phyloP scores from a whole-genome alignment of 30 jellyfish, hydroid and myxozoan species.

The Aurelia coerulea region DNA sequence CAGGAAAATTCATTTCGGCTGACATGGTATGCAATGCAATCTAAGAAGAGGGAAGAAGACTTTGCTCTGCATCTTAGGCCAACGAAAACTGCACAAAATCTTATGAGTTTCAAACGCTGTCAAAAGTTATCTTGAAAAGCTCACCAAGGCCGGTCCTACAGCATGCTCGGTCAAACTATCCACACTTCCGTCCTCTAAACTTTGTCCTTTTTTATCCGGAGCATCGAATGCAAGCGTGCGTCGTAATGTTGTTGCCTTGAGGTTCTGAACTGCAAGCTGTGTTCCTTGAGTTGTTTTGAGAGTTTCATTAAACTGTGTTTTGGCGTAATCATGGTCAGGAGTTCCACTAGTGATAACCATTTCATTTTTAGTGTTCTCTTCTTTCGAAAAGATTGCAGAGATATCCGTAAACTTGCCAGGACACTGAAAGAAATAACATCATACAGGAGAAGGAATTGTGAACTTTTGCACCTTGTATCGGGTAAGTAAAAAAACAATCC shows the following conservation, averaged over 20 bases:
- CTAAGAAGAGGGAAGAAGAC: too few relatives aligned
- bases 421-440: slow-evolving; percentile 24
- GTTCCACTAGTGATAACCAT: slow-evolving; percentile 12
- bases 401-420: slow-evolving; percentile 67
- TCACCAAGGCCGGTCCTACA: too few relatives aligned
- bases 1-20: too few relatives aligned
- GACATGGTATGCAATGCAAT: too few relatives aligned
- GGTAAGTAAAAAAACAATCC: too few relatives aligned
- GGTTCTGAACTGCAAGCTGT: slow-evolving; percentile 7
- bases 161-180: too few relatives aligned
- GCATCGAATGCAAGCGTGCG: slow-evolving; percentile 77
- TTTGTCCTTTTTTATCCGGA: slow-evolving; percentile 40
- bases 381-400: slow-evolving; percentile 43
- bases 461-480: too few relatives aligned
- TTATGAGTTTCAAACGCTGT: too few relatives aligned
- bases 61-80: too few relatives aligned
- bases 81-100: too few relatives aligned
- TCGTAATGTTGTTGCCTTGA: slow-evolving; percentile 44
- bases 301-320: slow-evolving; percentile 6
- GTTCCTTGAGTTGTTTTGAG: neutral
- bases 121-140: too few relatives aligned
- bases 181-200: slow-evolving; percentile 22
- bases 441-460: too few relatives aligned
- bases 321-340: slow-evolving; percentile 92
- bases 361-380: slow-evolving; percentile 5